phyloP scores from a whole-genome alignment of 2,113 vertebrate species.

The Zapus hudsonius region DNA sequence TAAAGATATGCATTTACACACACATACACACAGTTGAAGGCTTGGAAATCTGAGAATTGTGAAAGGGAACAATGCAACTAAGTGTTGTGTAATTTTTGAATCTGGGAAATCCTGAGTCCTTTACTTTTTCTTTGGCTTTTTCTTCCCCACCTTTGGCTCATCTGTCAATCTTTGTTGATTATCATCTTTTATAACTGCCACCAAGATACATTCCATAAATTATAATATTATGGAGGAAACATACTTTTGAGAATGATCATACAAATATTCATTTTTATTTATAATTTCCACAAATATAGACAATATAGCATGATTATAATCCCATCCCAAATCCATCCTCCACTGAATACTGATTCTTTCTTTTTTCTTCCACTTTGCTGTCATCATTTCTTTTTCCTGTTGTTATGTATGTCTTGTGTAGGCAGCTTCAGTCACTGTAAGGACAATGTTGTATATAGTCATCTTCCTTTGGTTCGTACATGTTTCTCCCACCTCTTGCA shows the following conservation, averaged over 20 bases:
- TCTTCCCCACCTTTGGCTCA: no score
- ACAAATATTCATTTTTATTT: not conserved
- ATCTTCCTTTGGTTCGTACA: no score
- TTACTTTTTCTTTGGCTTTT: no score
- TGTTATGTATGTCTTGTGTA: no score
- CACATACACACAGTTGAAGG: not conserved
- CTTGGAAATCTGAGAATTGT: not conserved
- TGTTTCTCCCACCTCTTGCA: not conserved
- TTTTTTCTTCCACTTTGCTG: no score
- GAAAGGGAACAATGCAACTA: not conserved
- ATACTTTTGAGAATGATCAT: not conserved
- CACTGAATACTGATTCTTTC: no score
- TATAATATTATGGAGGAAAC: not conserved
- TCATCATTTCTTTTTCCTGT: no score
- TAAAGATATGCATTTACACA: no score
- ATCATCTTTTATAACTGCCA: not conserved
- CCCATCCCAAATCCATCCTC: no score
- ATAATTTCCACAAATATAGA: no score
- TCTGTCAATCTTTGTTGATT: not conserved
- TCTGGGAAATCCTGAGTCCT: not conserved
- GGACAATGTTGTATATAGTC: not conserved
- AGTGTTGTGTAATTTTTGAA: not conserved
- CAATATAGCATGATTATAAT: no score
- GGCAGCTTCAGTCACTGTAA: no score
- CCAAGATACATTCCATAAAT: not conserved